Percentiles rank a stretch among this genome's conserved stretches.
Evolutionary conservation across 2,113 vertebrate species (phyloP).

Genomic region (Eurystomus gularis): DNA sequence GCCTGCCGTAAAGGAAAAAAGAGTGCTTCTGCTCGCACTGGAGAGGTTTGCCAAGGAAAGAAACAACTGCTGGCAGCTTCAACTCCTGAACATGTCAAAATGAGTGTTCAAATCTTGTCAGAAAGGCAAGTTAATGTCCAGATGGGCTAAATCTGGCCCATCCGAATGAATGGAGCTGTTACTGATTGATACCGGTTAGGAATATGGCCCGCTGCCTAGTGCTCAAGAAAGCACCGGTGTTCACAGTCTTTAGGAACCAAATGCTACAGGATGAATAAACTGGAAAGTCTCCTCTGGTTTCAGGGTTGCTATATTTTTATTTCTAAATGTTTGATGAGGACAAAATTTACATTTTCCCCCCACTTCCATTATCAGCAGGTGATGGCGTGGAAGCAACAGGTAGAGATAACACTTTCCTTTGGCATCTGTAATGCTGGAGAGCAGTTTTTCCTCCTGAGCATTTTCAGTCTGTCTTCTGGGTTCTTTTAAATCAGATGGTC

Average conservation of each 20-base stretch:
- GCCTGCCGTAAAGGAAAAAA: not conserved
- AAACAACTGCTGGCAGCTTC: conserved; percentile 43
- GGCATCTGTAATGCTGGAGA: not conserved
- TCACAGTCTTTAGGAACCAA: not conserved
- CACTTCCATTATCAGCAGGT: not conserved
- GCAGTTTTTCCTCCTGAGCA: not conserved
- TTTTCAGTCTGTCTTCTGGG: not conserved
- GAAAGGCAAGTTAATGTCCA: conserved; percentile 35
- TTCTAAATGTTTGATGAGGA: not conserved
- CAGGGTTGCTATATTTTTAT: not conserved
- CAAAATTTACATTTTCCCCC: not conserved
- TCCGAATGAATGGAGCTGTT: not conserved
- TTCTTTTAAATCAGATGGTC: not conserved
- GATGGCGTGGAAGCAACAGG: not conserved
- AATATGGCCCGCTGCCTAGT: not conserved
- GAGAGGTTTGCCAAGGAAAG: conserved; percentile 44
- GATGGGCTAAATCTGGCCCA: conserved; percentile 17
- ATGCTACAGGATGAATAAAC: not conserved
- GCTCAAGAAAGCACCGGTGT: not conserved
- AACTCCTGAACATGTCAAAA: conserved; percentile 11
- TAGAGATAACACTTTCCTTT: not conserved
- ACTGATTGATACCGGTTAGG: not conserved
- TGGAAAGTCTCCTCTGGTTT: not conserved
- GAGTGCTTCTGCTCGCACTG: not conserved
- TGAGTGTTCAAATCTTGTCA: not conserved